Base-by-base conservation (phyloP, 2,113 vertebrate genomes). In the Tychaedon coryphoeus region DNA sequence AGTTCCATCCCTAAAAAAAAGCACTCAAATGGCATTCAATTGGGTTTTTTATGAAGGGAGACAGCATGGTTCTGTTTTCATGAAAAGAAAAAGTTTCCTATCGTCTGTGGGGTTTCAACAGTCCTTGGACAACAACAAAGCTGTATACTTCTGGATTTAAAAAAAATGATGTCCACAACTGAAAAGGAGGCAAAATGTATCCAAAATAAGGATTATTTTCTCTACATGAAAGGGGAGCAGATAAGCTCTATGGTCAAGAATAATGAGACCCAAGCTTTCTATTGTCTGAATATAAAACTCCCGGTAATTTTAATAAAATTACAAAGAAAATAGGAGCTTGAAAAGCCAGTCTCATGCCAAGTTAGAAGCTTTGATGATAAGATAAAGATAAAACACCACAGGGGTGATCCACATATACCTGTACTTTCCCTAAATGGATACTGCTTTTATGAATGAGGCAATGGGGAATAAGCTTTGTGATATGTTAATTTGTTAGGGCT, bases 401-500 rank as follows among this genome's bases (percentile, higher is more conserved):
- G 90, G 90, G 71, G 60, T 90, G 86, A 93, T 90, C 29, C 88
- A 90, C 67, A 73, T 73, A 90, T 22, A 33, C 26, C 72, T 74
- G 58, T 80, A 90, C 47, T 88, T 93, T 91, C 26, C 56, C 54
- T 58, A 76, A 94, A 95, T 34, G 67, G 72, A 34, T 62, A 73
- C 47, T 58, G 73, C 90, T 94, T 93, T 92, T 71, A 93, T 66
- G 78, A 93, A 69, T 12, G 6, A 92, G 61, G 65, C 92, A 96
- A 90, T 50, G 24, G 67, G 42, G 75, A 92, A 94, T 80, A 95
- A 90, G 72, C 51, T 93, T 95, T 94, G 51, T 92, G 71, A 77
- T 90, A 93, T 83, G 94, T 70, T 96, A 96, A 97, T 97, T 93
- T 95, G 79, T 76, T 88, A 93, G 58, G 67, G 71, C 54, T 86